Evolutionary conservation across 2,113 vertebrate species (phyloP).

Genomic region (Falco punctatus): DNA sequence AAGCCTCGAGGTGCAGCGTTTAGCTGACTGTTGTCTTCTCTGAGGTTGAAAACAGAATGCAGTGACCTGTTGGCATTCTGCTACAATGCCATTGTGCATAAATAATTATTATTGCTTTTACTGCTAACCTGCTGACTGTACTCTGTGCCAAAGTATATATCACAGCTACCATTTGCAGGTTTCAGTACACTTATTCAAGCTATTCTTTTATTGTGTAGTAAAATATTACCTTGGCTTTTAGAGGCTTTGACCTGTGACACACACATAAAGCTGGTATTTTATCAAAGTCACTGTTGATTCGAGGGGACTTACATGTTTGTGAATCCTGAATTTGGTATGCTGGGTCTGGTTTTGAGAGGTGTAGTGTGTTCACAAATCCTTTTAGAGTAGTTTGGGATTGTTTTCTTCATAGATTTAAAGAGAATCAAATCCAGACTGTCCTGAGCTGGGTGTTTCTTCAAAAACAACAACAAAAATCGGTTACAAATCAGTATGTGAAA

Average conservation of each 20-base stretch:
- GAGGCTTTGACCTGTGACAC: not conserved
- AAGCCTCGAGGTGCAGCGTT: not conserved
- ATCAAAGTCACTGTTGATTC: not conserved
- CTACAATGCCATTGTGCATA: not conserved
- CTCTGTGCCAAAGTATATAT: not conserved
- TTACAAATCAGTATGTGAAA: accelerated
- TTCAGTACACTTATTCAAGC: not conserved
- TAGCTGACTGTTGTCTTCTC: not conserved
- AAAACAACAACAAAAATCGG: not conserved
- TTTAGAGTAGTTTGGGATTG: not conserved
- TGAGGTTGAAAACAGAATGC: not conserved
- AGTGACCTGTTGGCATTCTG: not conserved
- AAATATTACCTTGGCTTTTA: not conserved
- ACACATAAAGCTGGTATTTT: not conserved
- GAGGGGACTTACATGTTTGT: not conserved
- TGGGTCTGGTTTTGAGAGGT: not conserved
- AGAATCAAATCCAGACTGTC: not conserved
- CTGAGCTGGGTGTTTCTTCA: not conserved
- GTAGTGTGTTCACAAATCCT: not conserved
- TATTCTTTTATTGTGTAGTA: not conserved
- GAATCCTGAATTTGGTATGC: not conserved
- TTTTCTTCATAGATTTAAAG: not conserved
- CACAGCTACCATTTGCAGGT: not conserved
- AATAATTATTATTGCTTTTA: not conserved
- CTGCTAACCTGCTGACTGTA: not conserved